Base-by-base conservation (phyloP, 92 coral and sea anemone species). In the Micromussa lordhowensis region DNA sequence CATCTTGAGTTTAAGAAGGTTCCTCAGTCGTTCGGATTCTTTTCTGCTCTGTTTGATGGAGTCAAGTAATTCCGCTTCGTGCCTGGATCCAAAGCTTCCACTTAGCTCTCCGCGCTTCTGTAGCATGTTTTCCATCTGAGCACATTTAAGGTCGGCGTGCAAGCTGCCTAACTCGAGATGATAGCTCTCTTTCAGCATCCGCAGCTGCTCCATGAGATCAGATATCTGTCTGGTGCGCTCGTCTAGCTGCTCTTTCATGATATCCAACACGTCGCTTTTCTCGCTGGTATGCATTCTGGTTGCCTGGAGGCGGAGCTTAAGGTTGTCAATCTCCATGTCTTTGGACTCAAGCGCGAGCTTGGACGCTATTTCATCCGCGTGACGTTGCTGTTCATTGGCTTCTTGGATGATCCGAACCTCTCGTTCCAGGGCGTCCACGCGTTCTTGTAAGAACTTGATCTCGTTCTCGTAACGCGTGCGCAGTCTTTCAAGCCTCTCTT, bases 401-500 rank as follows among this genome's bases (percentile, higher is more conserved):
- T 94, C 98, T 61, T 94, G 96, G 3, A 92, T 88, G 16, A 94
- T 86, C 22, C 91, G 88, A 78, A 95, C 69, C 76, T 95, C 98
- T 10, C 92, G 92, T 54, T 94, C 98, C 85, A 95, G 78, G 15
- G 92, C 89, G 16, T 93, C 88, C 22, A 95, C 96, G 55, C 95
- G 90, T 30, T 95, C 96, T 40, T 90, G 94, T 78, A 95, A 53
- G 77, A 95, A 90, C 13, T 91, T 93, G 44, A 92, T 92, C 69
- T 95, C 98, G 54, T 95, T 94, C 68, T 95, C 98, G 82, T 95
- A 95, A 74, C 96, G 98, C 89, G 90, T 88, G 92, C 98, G 96
- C 70, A 94, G 83, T 5, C 95, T 85, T 59, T 94, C 90, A 79
- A 93, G 73, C 66, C 90, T 94, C 80, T 94, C 95, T 35, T 93